phyloP scores from a whole-genome alignment of 1,140 invertebrate species.

The Ceratoteleas bidentatus region DNA sequence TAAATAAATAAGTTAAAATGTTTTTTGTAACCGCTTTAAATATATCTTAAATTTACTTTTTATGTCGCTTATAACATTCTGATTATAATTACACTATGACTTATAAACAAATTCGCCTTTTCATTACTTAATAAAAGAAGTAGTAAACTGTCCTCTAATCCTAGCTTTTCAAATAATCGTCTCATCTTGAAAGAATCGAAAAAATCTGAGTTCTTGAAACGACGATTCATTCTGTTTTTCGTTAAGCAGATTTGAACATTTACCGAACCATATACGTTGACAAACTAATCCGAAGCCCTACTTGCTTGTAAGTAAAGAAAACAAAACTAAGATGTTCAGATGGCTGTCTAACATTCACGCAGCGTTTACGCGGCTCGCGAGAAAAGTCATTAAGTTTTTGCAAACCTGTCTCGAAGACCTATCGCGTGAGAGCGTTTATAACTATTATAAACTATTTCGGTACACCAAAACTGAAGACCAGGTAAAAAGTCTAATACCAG shows the following conservation, averaged over 20 bases:
- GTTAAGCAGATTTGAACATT: conserved; percentile 47
- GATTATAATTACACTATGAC: too few relatives aligned
- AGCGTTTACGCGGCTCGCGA: conserved; percentile 53
- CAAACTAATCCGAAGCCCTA: conserved; percentile 72
- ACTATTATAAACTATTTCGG: conserved; percentile 63
- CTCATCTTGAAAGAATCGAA: too few relatives aligned
- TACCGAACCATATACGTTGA: conserved; percentile 62
- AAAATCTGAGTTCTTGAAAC: background rate
- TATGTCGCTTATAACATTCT: too few relatives aligned
- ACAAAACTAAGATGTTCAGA: conserved; percentile 72
- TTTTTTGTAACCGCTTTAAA: background rate
- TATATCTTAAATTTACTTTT: too few relatives aligned
- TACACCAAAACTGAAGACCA: conserved; percentile 39
- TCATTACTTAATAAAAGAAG: too few relatives aligned
- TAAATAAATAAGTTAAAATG: too few relatives aligned
- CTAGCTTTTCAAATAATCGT: too few relatives aligned
- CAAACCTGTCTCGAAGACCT: conserved; percentile 65
- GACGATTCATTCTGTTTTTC: conserved; percentile 18
- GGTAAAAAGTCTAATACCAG: conserved; percentile 44
- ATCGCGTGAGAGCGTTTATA: conserved; percentile 61
- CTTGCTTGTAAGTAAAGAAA: conserved; percentile 63
- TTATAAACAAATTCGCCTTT: too few relatives aligned
- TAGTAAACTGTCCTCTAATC: too few relatives aligned
- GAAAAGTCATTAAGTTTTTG: conserved; percentile 66
- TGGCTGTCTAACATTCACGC: conserved; percentile 64